phyloP scores from a whole-genome alignment of 2,113 vertebrate genomes.

The Pelobates fuscus region DNA sequence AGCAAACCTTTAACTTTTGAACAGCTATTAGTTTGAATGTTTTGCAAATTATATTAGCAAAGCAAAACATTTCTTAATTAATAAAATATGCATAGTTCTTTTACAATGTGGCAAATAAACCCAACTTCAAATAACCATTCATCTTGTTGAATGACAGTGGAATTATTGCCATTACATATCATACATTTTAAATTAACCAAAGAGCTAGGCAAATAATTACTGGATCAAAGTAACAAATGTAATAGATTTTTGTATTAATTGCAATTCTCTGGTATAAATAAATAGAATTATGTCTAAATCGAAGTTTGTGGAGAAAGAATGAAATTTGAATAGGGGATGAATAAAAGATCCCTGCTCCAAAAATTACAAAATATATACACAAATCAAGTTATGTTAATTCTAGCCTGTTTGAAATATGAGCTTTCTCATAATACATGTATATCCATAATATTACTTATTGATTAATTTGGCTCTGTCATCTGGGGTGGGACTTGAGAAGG shows the following conservation, averaged over 20 bases:
- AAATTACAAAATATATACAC: too few species aligned
- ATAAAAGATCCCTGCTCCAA: too few species aligned
- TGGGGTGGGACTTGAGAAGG: too few species aligned
- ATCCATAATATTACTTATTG: too few species aligned
- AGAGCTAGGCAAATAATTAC: slow-evolving; percentile 27
- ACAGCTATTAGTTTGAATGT: not conserved
- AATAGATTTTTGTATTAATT: slow-evolving; percentile 38
- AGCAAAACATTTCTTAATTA: slow-evolving; percentile 21
- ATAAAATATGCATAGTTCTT: not conserved
- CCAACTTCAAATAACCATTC: slow-evolving; percentile 22
- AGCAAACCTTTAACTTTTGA: too few species aligned
- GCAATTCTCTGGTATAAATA: not conserved
- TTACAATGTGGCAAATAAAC: slow-evolving; percentile 7
- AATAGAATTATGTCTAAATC: not conserved
- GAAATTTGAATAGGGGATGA: too few species aligned
- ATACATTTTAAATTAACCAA: not conserved
- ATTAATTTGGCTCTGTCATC: too few species aligned
- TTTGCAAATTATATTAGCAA: slow-evolving; percentile 8
- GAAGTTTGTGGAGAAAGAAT: too few species aligned
- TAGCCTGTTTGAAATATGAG: too few species aligned
- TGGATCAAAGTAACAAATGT: slow-evolving; percentile 19
- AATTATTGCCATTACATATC: not conserved
- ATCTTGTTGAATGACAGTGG: slow-evolving; percentile 2
- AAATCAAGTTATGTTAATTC: too few species aligned
- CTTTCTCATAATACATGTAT: too few species aligned